phyloP scores from a whole-genome alignment of 2,888 invertebrate species.

The Drosophila percnosoma region DNA sequence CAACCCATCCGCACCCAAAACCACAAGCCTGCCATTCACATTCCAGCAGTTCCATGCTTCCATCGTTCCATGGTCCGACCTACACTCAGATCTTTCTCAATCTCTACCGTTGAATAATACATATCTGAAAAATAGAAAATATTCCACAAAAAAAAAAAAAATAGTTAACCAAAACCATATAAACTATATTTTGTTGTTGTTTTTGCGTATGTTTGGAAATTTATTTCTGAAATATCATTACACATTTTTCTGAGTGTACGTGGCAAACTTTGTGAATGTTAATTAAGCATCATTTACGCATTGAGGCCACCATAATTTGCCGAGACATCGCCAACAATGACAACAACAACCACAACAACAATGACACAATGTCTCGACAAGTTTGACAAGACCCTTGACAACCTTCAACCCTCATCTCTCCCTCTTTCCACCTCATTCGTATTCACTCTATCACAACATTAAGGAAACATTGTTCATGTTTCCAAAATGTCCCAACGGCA shows the following conservation, averaged over 20 bases:
- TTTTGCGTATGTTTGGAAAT: background rate
- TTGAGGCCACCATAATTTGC: constrained; percentile 77
- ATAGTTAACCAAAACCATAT: background rate
- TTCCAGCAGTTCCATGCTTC: constrained; percentile 26
- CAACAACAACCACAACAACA: constrained; percentile 26
- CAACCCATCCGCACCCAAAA: background rate
- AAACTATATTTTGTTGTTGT: background rate
- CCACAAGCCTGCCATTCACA: constrained; percentile 16
- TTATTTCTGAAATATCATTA: background rate
- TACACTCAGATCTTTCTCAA: background rate
- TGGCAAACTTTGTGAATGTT: constrained; percentile 66
- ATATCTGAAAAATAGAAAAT: background rate
- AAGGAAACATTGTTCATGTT: constrained; percentile 15
- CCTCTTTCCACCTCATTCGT: background rate
- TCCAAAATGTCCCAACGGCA: constrained; percentile 22
- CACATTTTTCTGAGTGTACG: background rate
- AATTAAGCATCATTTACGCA: constrained; percentile 79
- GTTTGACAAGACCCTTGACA: constrained; percentile 68
- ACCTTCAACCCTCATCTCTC: constrained; percentile 13
- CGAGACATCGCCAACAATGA: constrained; percentile 52
- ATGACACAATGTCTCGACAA: constrained; percentile 71
- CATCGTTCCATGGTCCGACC: background rate
- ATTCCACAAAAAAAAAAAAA: background rate
- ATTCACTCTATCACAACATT: background rate
- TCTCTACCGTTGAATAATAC: background rate